Conservation (phyloP, 2,113 vertebrate species). For the Centrocercus urophasianus region DNA sequence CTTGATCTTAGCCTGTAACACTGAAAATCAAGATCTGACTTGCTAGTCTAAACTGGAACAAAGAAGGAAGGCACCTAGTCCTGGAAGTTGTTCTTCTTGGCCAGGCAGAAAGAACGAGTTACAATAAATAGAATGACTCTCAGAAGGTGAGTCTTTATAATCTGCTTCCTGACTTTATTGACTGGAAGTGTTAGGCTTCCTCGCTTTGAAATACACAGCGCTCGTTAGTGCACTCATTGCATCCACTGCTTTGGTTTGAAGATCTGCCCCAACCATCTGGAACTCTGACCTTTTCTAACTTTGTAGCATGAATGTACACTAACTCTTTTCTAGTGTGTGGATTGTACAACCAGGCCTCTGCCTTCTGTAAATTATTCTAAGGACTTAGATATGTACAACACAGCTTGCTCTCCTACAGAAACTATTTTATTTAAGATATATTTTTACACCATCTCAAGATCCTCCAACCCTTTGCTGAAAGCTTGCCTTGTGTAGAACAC, state of each 20-base stretch:
- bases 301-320: conserved; percentile 46
- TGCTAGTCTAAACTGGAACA: not conserved
- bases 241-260: not conserved
- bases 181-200: not conserved
- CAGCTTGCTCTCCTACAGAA: conserved; percentile 71
- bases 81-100: not conserved
- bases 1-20: not conserved
- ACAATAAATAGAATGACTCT: not conserved
- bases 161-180: not conserved
- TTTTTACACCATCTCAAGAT: conserved; percentile 76
- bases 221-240: not conserved
- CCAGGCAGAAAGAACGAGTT: not conserved
- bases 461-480: conserved; percentile 70
- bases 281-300: conserved; percentile 22
- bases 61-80: not conserved
- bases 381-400: conserved; percentile 45
- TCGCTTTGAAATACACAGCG: not conserved
- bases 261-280: not conserved
- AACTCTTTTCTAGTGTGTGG: conserved; percentile 10
- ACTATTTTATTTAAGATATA: conserved; percentile 78
- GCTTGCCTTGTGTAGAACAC: conserved; percentile 74
- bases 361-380: conserved; percentile 15
- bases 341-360: conserved; percentile 14
- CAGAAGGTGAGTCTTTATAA: not conserved
- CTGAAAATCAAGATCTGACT: not conserved